phyloP scores from a whole-genome alignment of 35 echinoderm and acorn worm genomes.

The Stichopus chloronotus region DNA sequence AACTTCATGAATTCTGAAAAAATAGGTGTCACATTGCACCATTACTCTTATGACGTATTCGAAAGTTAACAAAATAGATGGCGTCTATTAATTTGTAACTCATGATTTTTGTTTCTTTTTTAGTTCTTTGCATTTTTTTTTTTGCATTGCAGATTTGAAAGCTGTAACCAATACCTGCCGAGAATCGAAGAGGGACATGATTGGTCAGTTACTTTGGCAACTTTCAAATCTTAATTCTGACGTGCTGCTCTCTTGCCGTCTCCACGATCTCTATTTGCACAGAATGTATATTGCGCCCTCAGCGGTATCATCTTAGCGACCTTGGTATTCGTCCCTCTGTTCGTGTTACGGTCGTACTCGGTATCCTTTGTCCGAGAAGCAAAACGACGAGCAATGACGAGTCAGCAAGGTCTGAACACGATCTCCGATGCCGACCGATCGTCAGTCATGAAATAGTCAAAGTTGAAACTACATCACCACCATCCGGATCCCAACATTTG shows the following conservation, averaged over 20 bases:
- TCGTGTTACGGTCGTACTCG: slow-evolving; percentile 77
- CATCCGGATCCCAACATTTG: too few species aligned
- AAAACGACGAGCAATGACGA: not conserved
- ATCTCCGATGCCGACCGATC: not conserved
- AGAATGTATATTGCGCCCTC: slow-evolving; percentile 62
- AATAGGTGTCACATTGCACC: too few species aligned
- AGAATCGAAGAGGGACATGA: slow-evolving; percentile 28
- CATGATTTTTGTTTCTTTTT: too few species aligned
- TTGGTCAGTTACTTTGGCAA: slow-evolving; percentile 71
- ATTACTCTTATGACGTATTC: too few species aligned
- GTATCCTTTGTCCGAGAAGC: slow-evolving; percentile 80
- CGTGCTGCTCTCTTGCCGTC: slow-evolving; percentile 68
- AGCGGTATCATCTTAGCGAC: slow-evolving; percentile 82
- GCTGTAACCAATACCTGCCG: not conserved
- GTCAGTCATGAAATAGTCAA: not conserved
- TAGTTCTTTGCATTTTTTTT: too few species aligned
- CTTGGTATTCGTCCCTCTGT: slow-evolving; percentile 75
- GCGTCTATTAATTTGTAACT: too few species aligned
- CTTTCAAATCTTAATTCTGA: slow-evolving; percentile 63
- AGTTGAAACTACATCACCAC: not conserved
- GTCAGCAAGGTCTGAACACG: not conserved
- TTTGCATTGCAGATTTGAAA: not conserved
- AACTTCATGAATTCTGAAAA: too few species aligned
- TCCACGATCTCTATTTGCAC: slow-evolving; percentile 60
- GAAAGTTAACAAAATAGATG: too few species aligned